Base-by-base conservation (phyloP, 2,888 invertebrate species). In the Tetheella fluctuosa region DNA sequence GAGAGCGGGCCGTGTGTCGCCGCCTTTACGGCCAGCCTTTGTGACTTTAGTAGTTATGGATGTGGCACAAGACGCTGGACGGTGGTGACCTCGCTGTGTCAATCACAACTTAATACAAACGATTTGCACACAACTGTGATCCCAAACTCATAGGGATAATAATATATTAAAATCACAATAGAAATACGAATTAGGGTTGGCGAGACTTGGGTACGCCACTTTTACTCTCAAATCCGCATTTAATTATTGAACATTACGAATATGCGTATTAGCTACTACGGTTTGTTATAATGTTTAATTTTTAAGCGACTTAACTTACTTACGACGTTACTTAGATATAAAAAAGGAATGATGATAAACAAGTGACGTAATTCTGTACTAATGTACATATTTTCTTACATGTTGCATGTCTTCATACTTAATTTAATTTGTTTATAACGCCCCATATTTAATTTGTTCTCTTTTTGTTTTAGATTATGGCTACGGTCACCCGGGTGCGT, bases 401-500 rank as follows among this genome's bases (percentile, higher is more conserved):
- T 55, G 8, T 30, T 37, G 13, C n/a, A 34, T 12, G 10, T 20
- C 12, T 55, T 55, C 1, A 23, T 56, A 12, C 3, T 37, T 17
- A n/a, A 20, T 25, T 55, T 37, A 17, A 34, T 7, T 10, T 28
- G 15, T 30, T 20, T 30, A 20, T 42, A n/a, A 25, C 15, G 57
- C 13, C 59, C 59, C 54, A 65, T 34, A 61, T 63, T 70, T 61
- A 68, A 52, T 23, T 48, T 54, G 17, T 57, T 75, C 63, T 77
- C 64, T 66, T 20, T 65, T 91, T 89, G 86, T 88, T 88, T 48
- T 92, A 97, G 97, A 94, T 94, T 97, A 95, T 83, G 96, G 96
- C 64, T 97, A 96, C 80, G 96, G 96, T 37, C 96, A 96, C 85
- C 96, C 96, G 3, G 96, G 95, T 52, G 95, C 95, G 23, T 96